Percentiles rank a stretch among this genome's conserved stretches.
Conservation (phyloP, 2,797 vertebrate species). For the Telmatherina bonti region DNA sequence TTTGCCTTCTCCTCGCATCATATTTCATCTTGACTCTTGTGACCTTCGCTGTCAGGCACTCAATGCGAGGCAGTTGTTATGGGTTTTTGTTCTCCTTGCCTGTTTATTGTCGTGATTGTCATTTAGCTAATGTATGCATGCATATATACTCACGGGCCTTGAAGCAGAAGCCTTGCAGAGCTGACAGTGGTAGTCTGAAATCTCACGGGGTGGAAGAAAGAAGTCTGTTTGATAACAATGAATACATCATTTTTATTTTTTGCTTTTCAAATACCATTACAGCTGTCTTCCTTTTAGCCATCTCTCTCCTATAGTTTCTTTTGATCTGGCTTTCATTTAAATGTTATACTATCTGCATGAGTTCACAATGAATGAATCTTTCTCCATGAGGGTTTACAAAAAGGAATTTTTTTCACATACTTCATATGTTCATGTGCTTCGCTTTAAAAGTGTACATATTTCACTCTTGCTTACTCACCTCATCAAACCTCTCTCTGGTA, state of each 20-base stretch:
- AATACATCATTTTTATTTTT: conserved; percentile 87
- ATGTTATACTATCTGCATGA: conserved; percentile 88
- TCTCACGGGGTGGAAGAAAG: conserved; percentile 81
- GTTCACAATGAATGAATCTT: conserved; percentile 81
- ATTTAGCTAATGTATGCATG: conserved; percentile 75
- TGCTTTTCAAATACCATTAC: conserved; percentile 35
- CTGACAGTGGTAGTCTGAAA: conserved; percentile 75
- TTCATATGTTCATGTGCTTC: conserved; percentile 67
- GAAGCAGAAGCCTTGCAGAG: conserved; percentile 54
- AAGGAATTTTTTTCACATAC: conserved; percentile 50
- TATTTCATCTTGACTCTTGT: conserved; percentile 65
- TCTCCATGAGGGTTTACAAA: conserved; percentile 51
- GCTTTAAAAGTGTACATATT: conserved; percentile 35
- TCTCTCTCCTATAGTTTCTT: conserved; percentile 62
- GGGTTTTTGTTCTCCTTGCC: conserved; percentile 57
- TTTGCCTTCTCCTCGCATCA: conserved; percentile 50
- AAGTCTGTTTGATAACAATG: conserved; percentile 87
- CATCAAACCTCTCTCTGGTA: conserved; percentile 19
- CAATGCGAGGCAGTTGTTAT: conserved; percentile 43
- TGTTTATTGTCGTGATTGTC: conserved; percentile 71
- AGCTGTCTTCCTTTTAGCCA: conserved; percentile 77
- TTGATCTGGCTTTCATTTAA: conserved; percentile 91
- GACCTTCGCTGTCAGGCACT: conserved; percentile 70
- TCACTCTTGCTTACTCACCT: conserved; percentile 28
- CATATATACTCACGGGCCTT: conserved; percentile 59